Evolutionary conservation across 2,888 invertebrate species (phyloP).

Genomic region (Congeria kusceri): DNA sequence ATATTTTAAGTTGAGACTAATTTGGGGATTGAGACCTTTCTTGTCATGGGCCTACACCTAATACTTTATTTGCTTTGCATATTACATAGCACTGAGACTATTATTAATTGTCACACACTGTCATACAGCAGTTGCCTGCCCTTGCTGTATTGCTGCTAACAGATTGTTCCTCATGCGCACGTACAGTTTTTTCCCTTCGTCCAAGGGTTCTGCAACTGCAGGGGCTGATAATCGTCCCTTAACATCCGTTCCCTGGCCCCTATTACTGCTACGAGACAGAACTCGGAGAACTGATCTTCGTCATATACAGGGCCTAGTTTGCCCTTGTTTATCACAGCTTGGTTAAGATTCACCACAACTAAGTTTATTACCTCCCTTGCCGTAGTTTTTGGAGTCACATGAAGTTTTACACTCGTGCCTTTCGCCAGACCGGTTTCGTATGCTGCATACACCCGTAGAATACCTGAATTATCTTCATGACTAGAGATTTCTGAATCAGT

Average conservation of each 20-base stretch:
- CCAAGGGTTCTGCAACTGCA: constrained; percentile 98
- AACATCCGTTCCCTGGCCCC: constrained; percentile 97
- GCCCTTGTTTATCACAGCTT: constrained; percentile 77
- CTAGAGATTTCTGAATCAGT: constrained; percentile 40
- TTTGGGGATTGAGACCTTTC: too few relatives aligned
- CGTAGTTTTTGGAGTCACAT: constrained; percentile 96
- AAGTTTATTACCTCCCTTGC: constrained; percentile 97
- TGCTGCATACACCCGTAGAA: constrained; percentile 95
- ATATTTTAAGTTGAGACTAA: too few relatives aligned
- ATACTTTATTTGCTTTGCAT: too few relatives aligned
- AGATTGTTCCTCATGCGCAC: constrained; percentile 94
- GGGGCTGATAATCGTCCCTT: constrained; percentile 96
- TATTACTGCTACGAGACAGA: constrained; percentile 97
- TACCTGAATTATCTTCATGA: constrained; percentile 62
- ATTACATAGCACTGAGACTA: too few relatives aligned
- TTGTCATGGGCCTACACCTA: too few relatives aligned
- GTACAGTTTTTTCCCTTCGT: constrained; percentile 95
- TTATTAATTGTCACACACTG: not conserved
- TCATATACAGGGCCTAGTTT: constrained; percentile 92
- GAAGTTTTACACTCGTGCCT: constrained; percentile 96
- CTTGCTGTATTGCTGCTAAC: constrained; percentile 85
- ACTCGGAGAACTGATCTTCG: constrained; percentile 92
- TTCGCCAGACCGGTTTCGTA: constrained; percentile 97
- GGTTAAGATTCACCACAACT: constrained; percentile 96
- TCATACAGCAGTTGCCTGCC: constrained; percentile 85